Conservation (phyloP, 2,888 invertebrate species). For the Rhorus exstirpatorius region DNA sequence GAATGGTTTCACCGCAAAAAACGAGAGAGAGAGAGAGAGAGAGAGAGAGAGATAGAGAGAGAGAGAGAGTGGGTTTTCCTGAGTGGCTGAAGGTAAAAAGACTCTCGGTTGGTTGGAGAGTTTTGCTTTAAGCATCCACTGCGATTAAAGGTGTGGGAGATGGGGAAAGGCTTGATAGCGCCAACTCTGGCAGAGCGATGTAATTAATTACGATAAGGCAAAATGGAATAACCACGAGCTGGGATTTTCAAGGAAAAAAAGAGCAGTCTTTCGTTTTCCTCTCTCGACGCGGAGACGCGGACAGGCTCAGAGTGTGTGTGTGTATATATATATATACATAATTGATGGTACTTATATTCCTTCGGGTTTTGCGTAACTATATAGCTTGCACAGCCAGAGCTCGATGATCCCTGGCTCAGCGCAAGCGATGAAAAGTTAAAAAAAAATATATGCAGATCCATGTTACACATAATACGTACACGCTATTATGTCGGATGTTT, state of each 20-base stretch:
- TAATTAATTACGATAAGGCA: conserved; percentile 34
- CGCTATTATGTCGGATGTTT: conserved; percentile 4
- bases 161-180: conserved; percentile 17
- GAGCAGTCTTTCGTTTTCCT: neutral
- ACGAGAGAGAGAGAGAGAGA: neutral
- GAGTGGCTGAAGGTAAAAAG: neutral
- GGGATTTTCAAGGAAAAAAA: conserved; percentile 6
- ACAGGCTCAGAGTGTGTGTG: too few species aligned
- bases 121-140: conserved; percentile 27
- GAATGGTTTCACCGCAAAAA: conserved; percentile 20
- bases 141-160: neutral
- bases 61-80: conserved; percentile 1
- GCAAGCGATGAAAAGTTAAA: conserved; percentile 56
- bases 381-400: conserved; percentile 11
- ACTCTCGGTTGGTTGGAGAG: conserved; percentile 6
- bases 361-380: conserved; percentile 61
- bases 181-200: conserved; percentile 12
- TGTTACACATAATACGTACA: conserved; percentile 17
- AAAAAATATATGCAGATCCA: conserved; percentile 29
- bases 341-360: conserved; percentile 26
- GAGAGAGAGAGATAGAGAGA: conserved; percentile 7
- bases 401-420: conserved; percentile 36
- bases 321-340: neutral
- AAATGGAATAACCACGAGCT: conserved; percentile 13
- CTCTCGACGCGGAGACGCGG: neutral